phyloP scores from a whole-genome alignment of 2,113 vertebrate genomes.

The human region DNA sequence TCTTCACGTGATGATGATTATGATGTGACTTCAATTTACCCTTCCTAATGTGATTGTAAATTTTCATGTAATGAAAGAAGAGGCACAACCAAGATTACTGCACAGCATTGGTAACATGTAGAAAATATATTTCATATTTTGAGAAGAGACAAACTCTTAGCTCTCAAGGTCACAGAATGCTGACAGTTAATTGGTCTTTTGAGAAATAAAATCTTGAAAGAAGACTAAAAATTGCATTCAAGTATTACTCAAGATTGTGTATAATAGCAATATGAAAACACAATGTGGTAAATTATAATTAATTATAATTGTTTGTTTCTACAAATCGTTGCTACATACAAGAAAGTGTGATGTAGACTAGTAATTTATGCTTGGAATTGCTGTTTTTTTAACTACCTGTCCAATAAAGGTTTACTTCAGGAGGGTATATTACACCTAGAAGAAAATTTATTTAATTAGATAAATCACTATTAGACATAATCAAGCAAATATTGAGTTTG shows the following conservation, averaged over 20 bases:
- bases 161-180: not conserved
- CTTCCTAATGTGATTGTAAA: not conserved
- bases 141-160: not conserved
- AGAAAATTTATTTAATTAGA: not conserved
- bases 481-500: not conserved
- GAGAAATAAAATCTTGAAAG: not conserved
- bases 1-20: not conserved
- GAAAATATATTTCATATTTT: not conserved
- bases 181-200: not conserved
- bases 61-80: not conserved
- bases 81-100: not conserved
- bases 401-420: not conserved
- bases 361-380: not conserved
- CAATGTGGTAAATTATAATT: not conserved
- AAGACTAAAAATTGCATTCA: conserved; percentile 14
- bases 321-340: not conserved
- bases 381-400: not conserved
- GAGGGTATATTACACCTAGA: not conserved
- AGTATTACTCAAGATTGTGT: not conserved
- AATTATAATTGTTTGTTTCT: not conserved
- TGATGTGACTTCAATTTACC: not conserved
- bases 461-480: not conserved
- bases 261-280: not conserved
- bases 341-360: not conserved
- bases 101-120: not conserved